Evolutionary conservation across 2,888 invertebrate species (phyloP).

Genomic region (Caenorhabditis japonica): DNA sequence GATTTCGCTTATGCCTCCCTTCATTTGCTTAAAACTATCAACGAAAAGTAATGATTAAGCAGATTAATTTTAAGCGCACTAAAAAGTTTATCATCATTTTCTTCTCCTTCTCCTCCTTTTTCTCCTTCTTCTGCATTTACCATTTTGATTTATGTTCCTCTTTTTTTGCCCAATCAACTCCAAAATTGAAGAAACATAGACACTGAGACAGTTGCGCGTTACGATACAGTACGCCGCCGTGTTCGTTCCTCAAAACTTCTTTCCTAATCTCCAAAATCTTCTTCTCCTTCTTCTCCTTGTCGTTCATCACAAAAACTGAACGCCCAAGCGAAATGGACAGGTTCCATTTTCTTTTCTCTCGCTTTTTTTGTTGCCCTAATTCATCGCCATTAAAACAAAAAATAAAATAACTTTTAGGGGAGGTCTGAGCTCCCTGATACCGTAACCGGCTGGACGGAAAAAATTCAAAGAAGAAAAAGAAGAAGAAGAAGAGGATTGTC

Average conservation of each 20-base stretch:
- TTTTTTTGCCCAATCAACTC: constrained; percentile 3
- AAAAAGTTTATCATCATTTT: too few species aligned
- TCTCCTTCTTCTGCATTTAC: too few species aligned
- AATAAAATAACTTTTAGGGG: too few species aligned
- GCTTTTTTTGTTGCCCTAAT: neutral
- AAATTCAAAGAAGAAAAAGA: constrained; percentile 5
- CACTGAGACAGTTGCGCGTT: too few species aligned
- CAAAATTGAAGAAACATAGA: too few species aligned
- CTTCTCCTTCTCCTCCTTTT: too few species aligned
- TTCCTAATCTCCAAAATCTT: constrained; percentile 13
- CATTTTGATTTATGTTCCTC: neutral
- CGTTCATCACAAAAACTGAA: neutral
- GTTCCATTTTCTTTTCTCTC: constrained; percentile 4
- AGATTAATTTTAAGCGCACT: too few species aligned
- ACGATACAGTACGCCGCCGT: too few species aligned
- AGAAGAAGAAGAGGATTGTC: neutral
- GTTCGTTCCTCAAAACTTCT: constrained; percentile 16
- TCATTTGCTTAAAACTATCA: too few species aligned
- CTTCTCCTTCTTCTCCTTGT: neutral
- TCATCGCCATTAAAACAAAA: too few species aligned
- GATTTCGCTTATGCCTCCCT: too few species aligned
- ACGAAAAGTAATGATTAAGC: too few species aligned
- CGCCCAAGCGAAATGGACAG: constrained; percentile 10
- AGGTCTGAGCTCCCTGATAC: neutral
- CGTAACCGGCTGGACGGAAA: neutral